Conservation (phyloP, 2,888 invertebrate genomes). For the Parochlus steinenii region DNA sequence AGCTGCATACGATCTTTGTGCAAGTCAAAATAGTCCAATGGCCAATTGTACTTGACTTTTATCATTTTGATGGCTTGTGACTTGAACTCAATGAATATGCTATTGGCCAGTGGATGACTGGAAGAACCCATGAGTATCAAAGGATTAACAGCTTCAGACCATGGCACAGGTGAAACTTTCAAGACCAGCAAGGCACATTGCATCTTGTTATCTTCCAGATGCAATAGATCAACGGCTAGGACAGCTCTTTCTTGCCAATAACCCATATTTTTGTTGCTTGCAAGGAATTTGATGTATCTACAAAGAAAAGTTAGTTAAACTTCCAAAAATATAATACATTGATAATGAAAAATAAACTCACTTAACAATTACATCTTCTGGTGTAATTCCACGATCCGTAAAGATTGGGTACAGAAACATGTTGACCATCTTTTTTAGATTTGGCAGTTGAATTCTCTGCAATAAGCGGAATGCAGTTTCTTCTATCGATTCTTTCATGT, state of each 20-base stretch:
- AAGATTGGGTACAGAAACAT: slow-evolving; percentile 28
- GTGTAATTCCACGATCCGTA: slow-evolving; percentile 25
- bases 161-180: slow-evolving; percentile 27
- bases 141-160: slow-evolving; percentile 24
- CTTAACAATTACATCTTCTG: slow-evolving; percentile 22
- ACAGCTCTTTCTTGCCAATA: slow-evolving; percentile 27
- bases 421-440: slow-evolving; percentile 24
- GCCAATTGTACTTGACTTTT: slow-evolving; percentile 29
- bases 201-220: slow-evolving; percentile 28
- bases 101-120: slow-evolving; percentile 25
- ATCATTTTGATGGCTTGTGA: slow-evolving; percentile 29
- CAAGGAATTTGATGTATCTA: slow-evolving; percentile 23
- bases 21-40: slow-evolving; percentile 18
- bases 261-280: slow-evolving; percentile 22
- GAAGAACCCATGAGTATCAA: slow-evolving; percentile 25
- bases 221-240: slow-evolving; percentile 23
- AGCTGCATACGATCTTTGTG: slow-evolving; percentile 20
- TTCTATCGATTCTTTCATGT: slow-evolving; percentile 22
- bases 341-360: background rate
- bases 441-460: slow-evolving; percentile 26
- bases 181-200: slow-evolving; percentile 24
- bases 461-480: slow-evolving; percentile 26
- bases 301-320: background rate
- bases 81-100: slow-evolving; percentile 27
- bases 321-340: background rate